Evolutionary conservation across 2,888 invertebrate species (phyloP), one percentile per base, ranked within the genome.

Genomic region (Eledone cirrhosa): DNA sequence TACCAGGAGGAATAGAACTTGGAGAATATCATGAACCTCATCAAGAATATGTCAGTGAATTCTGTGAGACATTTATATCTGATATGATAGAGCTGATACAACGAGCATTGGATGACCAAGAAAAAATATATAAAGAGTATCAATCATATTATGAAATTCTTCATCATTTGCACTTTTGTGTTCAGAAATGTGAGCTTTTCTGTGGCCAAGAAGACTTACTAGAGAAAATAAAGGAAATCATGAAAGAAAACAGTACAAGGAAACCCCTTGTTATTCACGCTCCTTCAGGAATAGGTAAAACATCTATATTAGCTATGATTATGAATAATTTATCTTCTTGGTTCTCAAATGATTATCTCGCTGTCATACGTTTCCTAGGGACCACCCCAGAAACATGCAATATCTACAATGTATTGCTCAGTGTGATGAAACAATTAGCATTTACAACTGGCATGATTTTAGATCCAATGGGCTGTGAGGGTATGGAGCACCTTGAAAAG

Each of bases 131-230:
- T 47, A 80, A 80, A 4, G 87, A 86, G 67, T 88, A 87, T 80
- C 83, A 83, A 11, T 82, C 81, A 29, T 87, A 85, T 63, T 83
- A 85, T 41, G 89, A 90, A 77, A 81, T 86, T 16, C 82, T 88
- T 7, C 89, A 90, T 80, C 89, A 89, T 79, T 83, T 88, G 1
- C 84, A 85, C 27, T 88, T 89, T 81, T 87, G 87, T 80, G 80
- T 83, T 24, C 74, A 78, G 16, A 89, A 90, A 78, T 87, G 87
- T 80, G 84, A 85, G 65, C 82, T 84, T 2, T 90, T 90, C 82
- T 87, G 87, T 82, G 90, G 90, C 13, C 87, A 86, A 79, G 83
- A 86, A 41, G 84, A 85, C 27, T 84, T 85, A 48, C 81, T 88
- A 27, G 59, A 80, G 13, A 65, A 79, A 53, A 63, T 81, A 14